Evolutionary conservation across 2,888 invertebrate genomes (phyloP).

Genomic region (Tetrapedia diversipes): DNA sequence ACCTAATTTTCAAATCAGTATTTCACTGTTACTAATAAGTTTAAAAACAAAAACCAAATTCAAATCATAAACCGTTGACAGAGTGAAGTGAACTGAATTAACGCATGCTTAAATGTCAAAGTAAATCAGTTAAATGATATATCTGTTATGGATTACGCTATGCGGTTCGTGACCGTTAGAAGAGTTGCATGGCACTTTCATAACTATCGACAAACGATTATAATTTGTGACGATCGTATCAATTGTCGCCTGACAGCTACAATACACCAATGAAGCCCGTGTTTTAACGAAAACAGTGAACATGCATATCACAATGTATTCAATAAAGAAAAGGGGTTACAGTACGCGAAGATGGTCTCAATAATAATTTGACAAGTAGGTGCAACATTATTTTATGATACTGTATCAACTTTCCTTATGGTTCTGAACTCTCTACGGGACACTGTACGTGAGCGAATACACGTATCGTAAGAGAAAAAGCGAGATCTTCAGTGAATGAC

Average conservation of each 20-base stretch:
- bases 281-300: background rate
- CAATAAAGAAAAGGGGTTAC: background rate
- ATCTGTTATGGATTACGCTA: too few relatives aligned
- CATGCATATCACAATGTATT: background rate
- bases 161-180: background rate
- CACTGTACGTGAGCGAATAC: slow-evolving; percentile 37
- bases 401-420: background rate
- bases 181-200: background rate
- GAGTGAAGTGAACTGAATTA: too few relatives aligned
- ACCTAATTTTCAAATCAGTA: too few relatives aligned
- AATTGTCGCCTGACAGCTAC: background rate
- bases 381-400: background rate
- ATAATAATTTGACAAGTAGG: background rate
- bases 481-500: background rate
- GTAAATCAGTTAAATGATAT: too few relatives aligned
- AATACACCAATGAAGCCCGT: background rate
- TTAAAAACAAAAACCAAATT: too few relatives aligned
- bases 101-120: too few relatives aligned
- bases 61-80: too few relatives aligned
- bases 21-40: too few relatives aligned
- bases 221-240: background rate
- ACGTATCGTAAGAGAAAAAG: slow-evolving; percentile 40
- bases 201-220: background rate
- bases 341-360: background rate
- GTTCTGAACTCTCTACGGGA: background rate